phyloP scores from a whole-genome alignment of 2,888 invertebrate species.

The Theodoxus fluviatilis region DNA sequence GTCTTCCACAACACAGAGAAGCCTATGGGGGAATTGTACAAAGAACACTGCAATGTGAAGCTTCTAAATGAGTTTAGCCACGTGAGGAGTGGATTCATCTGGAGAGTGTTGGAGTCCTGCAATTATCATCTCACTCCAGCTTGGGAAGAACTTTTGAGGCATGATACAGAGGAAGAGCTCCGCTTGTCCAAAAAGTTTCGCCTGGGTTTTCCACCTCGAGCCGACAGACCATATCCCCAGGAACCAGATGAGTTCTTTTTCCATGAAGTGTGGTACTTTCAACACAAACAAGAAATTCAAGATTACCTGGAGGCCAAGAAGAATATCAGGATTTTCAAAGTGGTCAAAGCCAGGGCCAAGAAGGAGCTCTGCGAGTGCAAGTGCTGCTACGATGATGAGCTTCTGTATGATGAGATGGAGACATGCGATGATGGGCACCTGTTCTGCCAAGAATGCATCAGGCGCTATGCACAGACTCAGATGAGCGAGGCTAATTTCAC shows the following conservation, averaged over 20 bases:
- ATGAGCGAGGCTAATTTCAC: too few species aligned
- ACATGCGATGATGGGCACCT: slow-evolving; percentile 55
- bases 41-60: slow-evolving; percentile 40
- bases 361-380: slow-evolving; percentile 68
- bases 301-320: slow-evolving; percentile 36
- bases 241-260: slow-evolving; percentile 59
- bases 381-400: slow-evolving; percentile 70
- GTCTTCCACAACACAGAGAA: slow-evolving; percentile 46
- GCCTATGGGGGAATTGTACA: slow-evolving; percentile 47
- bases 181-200: too few species aligned
- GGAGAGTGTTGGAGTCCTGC: slow-evolving; percentile 41
- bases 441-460: slow-evolving; percentile 57
- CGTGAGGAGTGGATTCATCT: slow-evolving; percentile 45
- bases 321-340: background rate
- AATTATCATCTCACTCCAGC: slow-evolving; percentile 47
- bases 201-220: too few species aligned
- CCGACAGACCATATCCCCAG: too few species aligned
- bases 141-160: slow-evolving; percentile 38
- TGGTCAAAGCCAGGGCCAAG: slow-evolving; percentile 57
- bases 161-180: too few species aligned
- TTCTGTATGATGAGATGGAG: slow-evolving; percentile 63
- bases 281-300: slow-evolving; percentile 49
- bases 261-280: slow-evolving; percentile 54
- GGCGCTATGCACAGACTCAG: slow-evolving; percentile 51
- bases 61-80: slow-evolving; percentile 49